A percentile compares a stretch with the other conserved stretches of the same genome.
phyloP scores from a whole-genome alignment of 1,140 invertebrate species.

The Chrysopa pallens region DNA sequence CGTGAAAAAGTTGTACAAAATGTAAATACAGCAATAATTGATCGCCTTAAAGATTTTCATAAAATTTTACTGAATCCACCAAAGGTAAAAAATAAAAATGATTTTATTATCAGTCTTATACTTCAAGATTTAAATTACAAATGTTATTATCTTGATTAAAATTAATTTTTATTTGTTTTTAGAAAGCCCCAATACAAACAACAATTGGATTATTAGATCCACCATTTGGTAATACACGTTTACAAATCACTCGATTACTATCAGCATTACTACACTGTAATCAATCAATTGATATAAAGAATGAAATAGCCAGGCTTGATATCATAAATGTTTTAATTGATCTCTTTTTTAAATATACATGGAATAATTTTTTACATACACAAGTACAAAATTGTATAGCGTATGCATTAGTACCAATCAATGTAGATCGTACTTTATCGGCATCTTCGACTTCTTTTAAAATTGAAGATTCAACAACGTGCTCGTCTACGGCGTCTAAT shows the following conservation, averaged over 20 bases:
- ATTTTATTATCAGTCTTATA: too few relatives aligned
- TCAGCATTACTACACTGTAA: conserved; percentile 47
- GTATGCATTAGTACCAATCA: conserved; percentile 34
- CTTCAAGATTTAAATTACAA: too few relatives aligned
- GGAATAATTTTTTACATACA: conserved; percentile 82
- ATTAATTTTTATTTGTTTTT: conserved; percentile 7
- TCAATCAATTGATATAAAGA: conserved; percentile 30
- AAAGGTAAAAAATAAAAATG: conserved; percentile 32
- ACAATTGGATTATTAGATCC: conserved; percentile 44
- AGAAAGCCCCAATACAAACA: conserved; percentile 39
- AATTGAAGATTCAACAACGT: too few relatives aligned
- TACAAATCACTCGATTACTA: conserved; percentile 57
- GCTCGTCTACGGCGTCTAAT: too few relatives aligned
- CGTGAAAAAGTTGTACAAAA: conserved; percentile 33
- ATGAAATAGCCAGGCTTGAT: conserved; percentile 23
- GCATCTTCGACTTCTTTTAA: background rate
- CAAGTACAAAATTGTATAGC: conserved; percentile 59
- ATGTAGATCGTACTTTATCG: conserved; percentile 5
- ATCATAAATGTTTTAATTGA: conserved; percentile 41
- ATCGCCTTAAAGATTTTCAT: conserved; percentile 51
- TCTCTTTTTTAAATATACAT: conserved; percentile 64
- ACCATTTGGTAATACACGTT: conserved; percentile 55
- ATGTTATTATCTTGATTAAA: conserved; percentile 15
- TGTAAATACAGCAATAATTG: conserved; percentile 40
- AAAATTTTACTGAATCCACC: conserved; percentile 53